A percentile compares a stretch with the other conserved stretches of the same genome.
These are phyloP conservation scores for Cyphomyrmex costatus DNA, from an alignment of 1,140 invertebrate species.

Conservation along the genomic window DNA sequence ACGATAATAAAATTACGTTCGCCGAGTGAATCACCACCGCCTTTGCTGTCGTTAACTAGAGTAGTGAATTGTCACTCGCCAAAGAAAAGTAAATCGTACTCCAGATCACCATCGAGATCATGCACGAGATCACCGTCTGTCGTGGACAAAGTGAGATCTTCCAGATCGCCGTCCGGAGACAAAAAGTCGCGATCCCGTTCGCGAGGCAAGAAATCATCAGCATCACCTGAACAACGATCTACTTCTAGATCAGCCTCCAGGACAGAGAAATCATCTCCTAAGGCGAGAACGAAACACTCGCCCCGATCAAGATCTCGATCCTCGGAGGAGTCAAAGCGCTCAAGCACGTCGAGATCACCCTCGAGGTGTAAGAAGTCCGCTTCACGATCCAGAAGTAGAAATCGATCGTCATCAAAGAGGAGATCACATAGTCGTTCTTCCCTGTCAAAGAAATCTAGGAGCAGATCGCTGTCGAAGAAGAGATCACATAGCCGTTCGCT, in stretches of 20 bases:
- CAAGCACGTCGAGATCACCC: slow-evolving; percentile 75
- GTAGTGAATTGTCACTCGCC: slow-evolving; percentile 45
- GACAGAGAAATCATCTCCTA: slow-evolving; percentile 58
- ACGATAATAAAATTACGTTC: slow-evolving; percentile 66
- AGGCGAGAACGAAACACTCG: slow-evolving; percentile 48
- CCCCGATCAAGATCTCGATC: slow-evolving; percentile 70
- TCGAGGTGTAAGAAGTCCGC: slow-evolving; percentile 76
- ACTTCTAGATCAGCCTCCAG: slow-evolving; percentile 51
- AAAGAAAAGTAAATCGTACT: slow-evolving; percentile 73
- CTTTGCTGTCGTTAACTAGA: slow-evolving; percentile 46
- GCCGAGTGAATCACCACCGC: slow-evolving; percentile 73
- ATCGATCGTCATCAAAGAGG: slow-evolving; percentile 73
- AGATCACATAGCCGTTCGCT: slow-evolving; percentile 75
- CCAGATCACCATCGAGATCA: slow-evolving; percentile 78
- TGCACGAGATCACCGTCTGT: slow-evolving; percentile 76
- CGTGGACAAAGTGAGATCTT: slow-evolving; percentile 66
- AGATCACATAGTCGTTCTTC: slow-evolving; percentile 78
- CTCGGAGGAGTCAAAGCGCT: slow-evolving; percentile 67
- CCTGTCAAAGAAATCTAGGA: slow-evolving; percentile 75
- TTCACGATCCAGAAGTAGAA: slow-evolving; percentile 77
- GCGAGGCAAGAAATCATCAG: slow-evolving; percentile 69
- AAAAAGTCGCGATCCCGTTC: slow-evolving; percentile 69
- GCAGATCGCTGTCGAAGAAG: slow-evolving; percentile 73
- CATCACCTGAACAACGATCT: slow-evolving; percentile 59
- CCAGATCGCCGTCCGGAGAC: slow-evolving; percentile 72